These are phyloP conservation scores for Drosophila serrata DNA, from an alignment of 1,140 invertebrate species.

Conservation along the genomic window DNA sequence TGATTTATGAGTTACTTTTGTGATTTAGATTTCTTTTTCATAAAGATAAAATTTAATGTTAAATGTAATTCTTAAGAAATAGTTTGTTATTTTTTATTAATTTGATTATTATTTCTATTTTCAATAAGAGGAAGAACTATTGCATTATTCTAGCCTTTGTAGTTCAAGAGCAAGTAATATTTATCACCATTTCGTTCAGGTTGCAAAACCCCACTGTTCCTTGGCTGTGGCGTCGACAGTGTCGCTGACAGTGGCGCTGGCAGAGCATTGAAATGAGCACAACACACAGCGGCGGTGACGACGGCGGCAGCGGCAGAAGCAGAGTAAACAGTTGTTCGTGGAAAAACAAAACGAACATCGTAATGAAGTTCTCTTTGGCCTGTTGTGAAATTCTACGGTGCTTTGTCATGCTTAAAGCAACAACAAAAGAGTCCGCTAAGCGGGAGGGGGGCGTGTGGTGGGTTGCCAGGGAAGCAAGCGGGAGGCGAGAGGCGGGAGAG, in stretches of 20 bases:
- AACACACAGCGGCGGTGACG: slow-evolving; percentile 40
- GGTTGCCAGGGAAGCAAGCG: slow-evolving; percentile 7
- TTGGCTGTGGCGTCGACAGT: slow-evolving; percentile 2
- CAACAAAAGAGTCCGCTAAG: slow-evolving; percentile 31
- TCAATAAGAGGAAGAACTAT: too few species aligned
- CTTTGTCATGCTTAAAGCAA: slow-evolving; percentile 82
- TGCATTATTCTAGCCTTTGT: too few species aligned
- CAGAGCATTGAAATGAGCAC: slow-evolving; percentile 76
- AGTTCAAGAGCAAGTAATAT: too few species aligned
- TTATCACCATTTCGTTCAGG: too few species aligned
- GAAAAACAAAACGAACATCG: slow-evolving; percentile 83
- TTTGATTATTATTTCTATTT: too few species aligned
- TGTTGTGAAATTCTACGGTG: slow-evolving; percentile 84
- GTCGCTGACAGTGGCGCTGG: slow-evolving; percentile 34
- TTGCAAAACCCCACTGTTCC: neutral
- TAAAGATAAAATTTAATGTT: too few species aligned
- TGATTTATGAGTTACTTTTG: too few species aligned
- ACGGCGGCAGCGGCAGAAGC: slow-evolving; percentile 44
- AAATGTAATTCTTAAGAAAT: too few species aligned
- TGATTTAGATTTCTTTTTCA: too few species aligned
- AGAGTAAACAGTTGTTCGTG: slow-evolving; percentile 82
- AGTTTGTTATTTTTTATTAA: too few species aligned
- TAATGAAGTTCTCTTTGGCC: slow-evolving; percentile 74
- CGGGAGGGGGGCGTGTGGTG: slow-evolving; percentile 6
- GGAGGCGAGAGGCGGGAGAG: slow-evolving; percentile 32